Conservation (phyloP, 2,797 vertebrate species). For the Thripadectes ignobilis region DNA sequence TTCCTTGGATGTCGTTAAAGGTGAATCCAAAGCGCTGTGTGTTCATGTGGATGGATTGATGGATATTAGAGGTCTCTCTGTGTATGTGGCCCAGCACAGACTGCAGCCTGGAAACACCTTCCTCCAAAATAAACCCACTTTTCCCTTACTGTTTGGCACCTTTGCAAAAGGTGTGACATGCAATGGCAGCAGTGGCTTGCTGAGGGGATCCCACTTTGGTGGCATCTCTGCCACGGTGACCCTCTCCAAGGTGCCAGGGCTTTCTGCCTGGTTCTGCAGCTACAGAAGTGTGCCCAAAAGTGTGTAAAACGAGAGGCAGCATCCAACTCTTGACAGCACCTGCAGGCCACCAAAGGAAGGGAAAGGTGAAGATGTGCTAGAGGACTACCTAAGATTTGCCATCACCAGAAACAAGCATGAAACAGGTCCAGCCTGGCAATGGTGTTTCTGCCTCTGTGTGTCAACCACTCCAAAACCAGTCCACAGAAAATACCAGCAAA, state of each 20-base stretch:
- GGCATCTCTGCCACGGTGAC: not conserved
- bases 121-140: not conserved
- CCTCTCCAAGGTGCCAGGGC: not conserved
- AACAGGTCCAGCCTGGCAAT: not conserved
- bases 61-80: not conserved
- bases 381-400: not conserved
- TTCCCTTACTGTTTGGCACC: not conserved
- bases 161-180: not conserved
- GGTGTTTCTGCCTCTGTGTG: not conserved
- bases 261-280: not conserved
- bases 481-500: no score
- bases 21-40: not conserved
- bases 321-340: not conserved
- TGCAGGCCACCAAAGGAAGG: not conserved
- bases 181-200: not conserved
- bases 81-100: not conserved
- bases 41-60: not conserved
- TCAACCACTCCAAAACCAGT: no score
- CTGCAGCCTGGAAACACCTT: not conserved
- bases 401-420: not conserved
- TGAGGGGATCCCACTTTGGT: not conserved
- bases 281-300: not conserved
- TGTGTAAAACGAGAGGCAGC: not conserved
- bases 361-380: not conserved
- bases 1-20: not conserved